Conservation (phyloP, 2,888 invertebrate species). For the Folsomia candida region DNA sequence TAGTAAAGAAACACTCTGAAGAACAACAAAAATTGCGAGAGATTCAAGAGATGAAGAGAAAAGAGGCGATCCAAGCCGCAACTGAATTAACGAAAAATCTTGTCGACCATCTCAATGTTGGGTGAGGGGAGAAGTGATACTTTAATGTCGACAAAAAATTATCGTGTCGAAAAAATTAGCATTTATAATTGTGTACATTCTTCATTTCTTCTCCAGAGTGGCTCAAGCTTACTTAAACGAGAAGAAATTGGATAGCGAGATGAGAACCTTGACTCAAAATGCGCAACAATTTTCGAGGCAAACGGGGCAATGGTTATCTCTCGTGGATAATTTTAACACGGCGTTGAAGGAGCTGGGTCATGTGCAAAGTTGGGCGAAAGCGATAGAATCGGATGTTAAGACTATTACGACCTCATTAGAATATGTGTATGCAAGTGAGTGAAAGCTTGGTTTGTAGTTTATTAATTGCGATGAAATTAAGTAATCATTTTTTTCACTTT, state of each 20-base stretch:
- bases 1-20: slow-evolving; percentile 83
- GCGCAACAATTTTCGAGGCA: slow-evolving; percentile 94
- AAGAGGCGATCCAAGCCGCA: slow-evolving; percentile 88
- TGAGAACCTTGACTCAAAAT: slow-evolving; percentile 89
- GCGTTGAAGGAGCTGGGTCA: slow-evolving; percentile 95
- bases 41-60: slow-evolving; percentile 84
- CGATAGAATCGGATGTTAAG: slow-evolving; percentile 93
- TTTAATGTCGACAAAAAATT: no score
- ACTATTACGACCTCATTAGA: slow-evolving; percentile 88
- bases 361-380: slow-evolving; percentile 97
- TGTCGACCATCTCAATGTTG: slow-evolving; percentile 96
- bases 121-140: slow-evolving; percentile 74
- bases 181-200: not conserved
- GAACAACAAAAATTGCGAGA: slow-evolving; percentile 76
- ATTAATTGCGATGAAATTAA: no score
- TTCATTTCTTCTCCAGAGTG: slow-evolving; percentile 64
- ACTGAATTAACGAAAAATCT: slow-evolving; percentile 89
- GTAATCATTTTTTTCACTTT: not conserved
- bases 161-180: not conserved
- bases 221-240: slow-evolving; percentile 98
- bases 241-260: slow-evolving; percentile 94
- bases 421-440: slow-evolving; percentile 76
- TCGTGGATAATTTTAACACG: slow-evolving; percentile 83
- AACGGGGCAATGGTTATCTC: slow-evolving; percentile 92
- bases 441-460: no score